These are phyloP conservation scores for Hyposoter dolosus DNA, from an alignment of 2,888 invertebrate genomes.

Conservation along the genomic window DNA sequence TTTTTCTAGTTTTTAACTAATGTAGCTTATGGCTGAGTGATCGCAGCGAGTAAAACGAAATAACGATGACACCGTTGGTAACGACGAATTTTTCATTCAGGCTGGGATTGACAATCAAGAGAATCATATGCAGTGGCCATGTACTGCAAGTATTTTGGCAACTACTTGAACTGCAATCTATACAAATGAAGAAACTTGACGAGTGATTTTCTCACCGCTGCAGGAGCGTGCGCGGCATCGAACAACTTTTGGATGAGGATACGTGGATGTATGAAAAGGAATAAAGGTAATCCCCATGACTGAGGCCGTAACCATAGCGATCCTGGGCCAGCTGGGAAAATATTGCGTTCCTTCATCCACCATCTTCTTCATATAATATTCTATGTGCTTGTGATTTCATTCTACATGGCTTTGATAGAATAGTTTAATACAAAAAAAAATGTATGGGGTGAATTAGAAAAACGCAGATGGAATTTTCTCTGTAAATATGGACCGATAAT, in stretches of 20 bases:
- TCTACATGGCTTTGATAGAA: constrained; percentile 30
- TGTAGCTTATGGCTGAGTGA: neutral
- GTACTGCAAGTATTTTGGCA: neutral
- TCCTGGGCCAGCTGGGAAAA: constrained; percentile 49
- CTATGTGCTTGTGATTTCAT: neutral
- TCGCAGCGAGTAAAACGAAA: neutral
- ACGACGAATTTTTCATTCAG: neutral
- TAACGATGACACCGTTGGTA: neutral
- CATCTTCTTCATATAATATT: constrained; percentile 2
- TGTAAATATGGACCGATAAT: neutral
- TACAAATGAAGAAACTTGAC: constrained; percentile 5
- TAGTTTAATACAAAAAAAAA: constrained; percentile 57
- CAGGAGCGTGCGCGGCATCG: constrained; percentile 53
- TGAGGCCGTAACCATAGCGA: constrained; percentile 75
- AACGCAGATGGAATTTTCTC: neutral
- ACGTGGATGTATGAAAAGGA: constrained; percentile 60
- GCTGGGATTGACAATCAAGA: neutral
- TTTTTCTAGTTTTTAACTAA: neutral
- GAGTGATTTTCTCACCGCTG: neutral
- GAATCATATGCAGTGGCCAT: neutral
- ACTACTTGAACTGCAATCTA: neutral
- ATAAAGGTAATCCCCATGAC: constrained; percentile 73
- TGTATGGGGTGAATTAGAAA: neutral
- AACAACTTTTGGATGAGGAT: constrained; percentile 64
- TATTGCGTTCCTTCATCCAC: constrained; percentile 48